Evolutionary conservation across 2,113 vertebrate species (phyloP), one percentile per base, ranked within the genome.

Genomic region (Alosa alosa): DNA sequence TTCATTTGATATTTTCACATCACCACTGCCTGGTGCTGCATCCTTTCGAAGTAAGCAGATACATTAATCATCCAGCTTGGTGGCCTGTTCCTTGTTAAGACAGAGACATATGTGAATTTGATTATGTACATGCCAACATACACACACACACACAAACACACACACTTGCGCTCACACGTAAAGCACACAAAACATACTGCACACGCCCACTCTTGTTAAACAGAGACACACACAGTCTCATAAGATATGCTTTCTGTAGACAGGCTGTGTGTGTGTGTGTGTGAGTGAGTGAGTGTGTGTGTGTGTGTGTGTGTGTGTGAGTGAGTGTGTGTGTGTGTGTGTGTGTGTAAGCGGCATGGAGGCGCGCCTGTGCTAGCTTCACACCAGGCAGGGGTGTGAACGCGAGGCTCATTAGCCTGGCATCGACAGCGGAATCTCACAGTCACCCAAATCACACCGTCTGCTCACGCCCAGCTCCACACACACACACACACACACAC

Each of bases 301-400:
- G n/a, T n/a, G n/a, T n/a, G 60, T 6, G 60, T 64, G 60, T 64
- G 60, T 64, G 22, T 64, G 60, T 25, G 60, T 25, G 60, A 25
- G 60, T 64, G n/a, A 25, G 60, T 25, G n/a, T 64, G 60, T 8
- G n/a, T 64, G n/a, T n/a, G n/a, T n/a, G 60, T 6, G 60, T 64
- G n/a, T 72, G 64, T 72, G 64, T 72, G 64, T 75, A 36, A 78
- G 31, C 31, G 13, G 9, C 72, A 78, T 39, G 31, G 72, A 11
- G 72, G 10, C 72, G 5, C 15, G 72, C 72, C 72, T 78, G 72
- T 36, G 72, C 72, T 78, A 78, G 72, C 72, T 78, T 78, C 72
- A 78, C 72, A 78, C 72, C 72, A 78, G 36, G 72, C 72, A 78
- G 72, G 72, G 72, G 72, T 78, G 72, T 39, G 72, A 78, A 39